Evolutionary conservation across 2,888 invertebrate genomes (phyloP), one percentile per base, ranked within the genome.

Genomic region (Yponomeuta malinellus): DNA sequence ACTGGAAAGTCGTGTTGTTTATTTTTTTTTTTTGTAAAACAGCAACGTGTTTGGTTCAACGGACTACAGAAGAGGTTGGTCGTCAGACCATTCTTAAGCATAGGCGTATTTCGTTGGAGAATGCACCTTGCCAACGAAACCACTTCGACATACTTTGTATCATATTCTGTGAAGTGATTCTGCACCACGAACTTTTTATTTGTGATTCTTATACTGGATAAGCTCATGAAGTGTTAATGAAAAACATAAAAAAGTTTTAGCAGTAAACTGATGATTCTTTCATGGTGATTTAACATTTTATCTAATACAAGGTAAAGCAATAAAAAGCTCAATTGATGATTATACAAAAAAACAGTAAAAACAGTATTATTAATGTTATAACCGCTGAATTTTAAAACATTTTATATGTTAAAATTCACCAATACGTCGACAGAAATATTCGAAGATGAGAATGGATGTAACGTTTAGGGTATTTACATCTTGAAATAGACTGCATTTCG

Each of bases 31-130:
- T 85, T 86, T 89, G 91, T 92, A 90, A 86, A 87, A 86, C 88
- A 88, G 84, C 89, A 89, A 90, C 91, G 91, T 90, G 91, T 90
- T 88, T 91, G 87, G 92, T 92, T 92, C 91, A 91, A 90, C 88
- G 92, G 90, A 92, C 91, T 89, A 83, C 86, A 79, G 85, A 88
- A 85, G 85, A 87, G 88, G 92, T 91, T 90, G 90, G 90, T 89
- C 86, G 86, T 79, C 84, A 84, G 78, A 79, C 79, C 85, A 83
- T 85, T 85, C 85, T 85, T 15, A 15, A 85, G 86, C 83, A 77
- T 78, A 86, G 83, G 83, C 84, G 71, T 70, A 73, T 83, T 84
- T 85, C 87, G 84, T 87, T 79, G 83, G 83, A 83, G 80, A 80
- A 80, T 63, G 70, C 63, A 63, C 70, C 43, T 3, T 0, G 15